A percentile compares a stretch with the other conserved stretches of the same genome.
Evolutionary conservation across 2,888 invertebrate genomes (phyloP).

Genomic region (Reticulitermes lucifugus): DNA sequence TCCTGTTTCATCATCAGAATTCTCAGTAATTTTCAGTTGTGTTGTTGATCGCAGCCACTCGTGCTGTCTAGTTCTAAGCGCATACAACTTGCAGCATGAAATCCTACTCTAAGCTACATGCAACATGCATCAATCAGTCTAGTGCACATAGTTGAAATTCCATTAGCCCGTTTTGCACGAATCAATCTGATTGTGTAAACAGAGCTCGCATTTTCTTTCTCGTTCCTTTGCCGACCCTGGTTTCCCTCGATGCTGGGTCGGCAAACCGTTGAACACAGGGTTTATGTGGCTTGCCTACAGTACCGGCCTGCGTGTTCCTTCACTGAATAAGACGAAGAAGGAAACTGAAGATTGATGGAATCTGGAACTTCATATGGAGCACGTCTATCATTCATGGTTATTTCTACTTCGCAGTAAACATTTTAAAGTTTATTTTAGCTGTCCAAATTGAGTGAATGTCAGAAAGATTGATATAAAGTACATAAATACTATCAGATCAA

Average conservation of each 20-base stretch:
- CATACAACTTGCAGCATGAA: too few relatives aligned
- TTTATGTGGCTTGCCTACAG: background rate
- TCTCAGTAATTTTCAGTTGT: too few relatives aligned
- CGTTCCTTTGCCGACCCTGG: background rate
- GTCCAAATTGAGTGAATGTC: too few relatives aligned
- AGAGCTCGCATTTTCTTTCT: background rate
- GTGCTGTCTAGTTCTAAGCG: too few relatives aligned
- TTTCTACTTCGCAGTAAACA: background rate
- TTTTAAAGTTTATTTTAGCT: too few relatives aligned
- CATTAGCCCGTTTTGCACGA: background rate
- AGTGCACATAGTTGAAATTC: background rate
- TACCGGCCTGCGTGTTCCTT: background rate
- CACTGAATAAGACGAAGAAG: background rate
- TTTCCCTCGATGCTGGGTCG: background rate
- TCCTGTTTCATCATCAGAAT: too few relatives aligned
- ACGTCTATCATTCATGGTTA: background rate
- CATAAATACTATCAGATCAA: too few relatives aligned
- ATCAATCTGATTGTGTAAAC: background rate
- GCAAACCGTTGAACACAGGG: background rate
- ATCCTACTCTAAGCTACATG: background rate
- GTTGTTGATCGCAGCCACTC: too few relatives aligned
- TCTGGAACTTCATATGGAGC: background rate
- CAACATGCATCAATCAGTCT: too few relatives aligned
- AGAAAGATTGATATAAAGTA: too few relatives aligned
- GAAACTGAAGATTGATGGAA: background rate